These are phyloP conservation scores for Spinus olivaceus DNA, from an alignment of 2,797 vertebrate genomes.

Conservation along the genomic window DNA sequence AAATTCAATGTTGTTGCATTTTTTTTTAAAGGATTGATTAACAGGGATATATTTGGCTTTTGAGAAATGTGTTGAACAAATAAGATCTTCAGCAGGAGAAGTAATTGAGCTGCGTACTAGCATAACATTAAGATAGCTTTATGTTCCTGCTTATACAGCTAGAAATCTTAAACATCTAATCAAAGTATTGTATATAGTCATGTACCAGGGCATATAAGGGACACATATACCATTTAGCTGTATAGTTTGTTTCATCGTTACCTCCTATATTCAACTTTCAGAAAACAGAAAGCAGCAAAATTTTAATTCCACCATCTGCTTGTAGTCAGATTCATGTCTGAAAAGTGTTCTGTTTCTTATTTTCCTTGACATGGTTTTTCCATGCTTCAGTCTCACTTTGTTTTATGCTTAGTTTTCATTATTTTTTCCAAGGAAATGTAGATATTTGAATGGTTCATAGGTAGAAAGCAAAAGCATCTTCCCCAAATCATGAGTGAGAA, in stretches of 20 bases:
- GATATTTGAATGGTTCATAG: neutral
- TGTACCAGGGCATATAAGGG: neutral
- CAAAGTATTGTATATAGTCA: neutral
- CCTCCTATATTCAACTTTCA: neutral
- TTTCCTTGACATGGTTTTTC: neutral
- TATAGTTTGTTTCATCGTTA: neutral
- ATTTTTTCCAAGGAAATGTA: neutral
- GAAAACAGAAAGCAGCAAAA: neutral
- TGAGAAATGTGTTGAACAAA: neutral
- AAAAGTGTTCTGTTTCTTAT: neutral
- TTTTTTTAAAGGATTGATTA: neutral
- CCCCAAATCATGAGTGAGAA: neutral
- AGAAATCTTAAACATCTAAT: neutral
- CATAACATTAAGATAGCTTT: neutral
- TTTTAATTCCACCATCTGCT: neutral
- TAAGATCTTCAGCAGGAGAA: neutral
- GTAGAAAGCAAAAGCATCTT: neutral
- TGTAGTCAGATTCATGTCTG: neutral
- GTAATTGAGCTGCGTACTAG: neutral
- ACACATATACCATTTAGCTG: neutral
- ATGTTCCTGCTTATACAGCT: neutral
- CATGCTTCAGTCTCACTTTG: neutral
- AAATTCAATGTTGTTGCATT: neutral
- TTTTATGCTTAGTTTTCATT: neutral
- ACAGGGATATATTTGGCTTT: neutral